A percentile compares a stretch with the other conserved stretches of the same genome.
Evolutionary conservation across 2,797 vertebrate genomes (phyloP).

Genomic region (Antrozous pallidus): DNA sequence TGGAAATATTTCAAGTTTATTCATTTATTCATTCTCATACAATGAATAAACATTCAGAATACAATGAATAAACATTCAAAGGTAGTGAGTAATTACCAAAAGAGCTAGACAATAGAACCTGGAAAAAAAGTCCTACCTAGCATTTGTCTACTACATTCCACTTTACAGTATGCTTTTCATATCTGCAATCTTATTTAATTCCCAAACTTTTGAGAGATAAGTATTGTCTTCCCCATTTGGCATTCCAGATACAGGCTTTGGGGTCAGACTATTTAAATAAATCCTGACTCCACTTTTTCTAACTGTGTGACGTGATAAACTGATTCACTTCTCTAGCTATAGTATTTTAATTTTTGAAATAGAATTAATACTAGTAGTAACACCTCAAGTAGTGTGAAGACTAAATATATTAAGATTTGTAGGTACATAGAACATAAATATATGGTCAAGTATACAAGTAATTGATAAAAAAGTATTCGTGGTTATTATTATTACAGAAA

Average conservation of each 20-base stretch:
- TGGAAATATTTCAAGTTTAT: no score
- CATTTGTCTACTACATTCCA: not conserved
- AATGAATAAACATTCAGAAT: no score
- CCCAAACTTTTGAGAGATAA: conserved; percentile 19
- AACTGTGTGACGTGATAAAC: not conserved
- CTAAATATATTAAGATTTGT: conserved; percentile 5
- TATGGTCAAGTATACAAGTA: not conserved
- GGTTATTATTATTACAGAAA: not conserved
- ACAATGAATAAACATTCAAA: conserved; percentile 8
- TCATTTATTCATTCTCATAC: no score
- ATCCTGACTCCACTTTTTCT: not conserved
- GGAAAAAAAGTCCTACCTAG: not conserved
- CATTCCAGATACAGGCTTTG: not conserved
- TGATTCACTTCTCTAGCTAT: not conserved
- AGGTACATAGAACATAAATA: not conserved
- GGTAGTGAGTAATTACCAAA: not conserved
- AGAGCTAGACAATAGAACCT: not conserved
- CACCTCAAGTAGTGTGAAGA: not conserved
- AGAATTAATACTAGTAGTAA: conserved; percentile 8
- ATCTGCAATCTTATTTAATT: conserved; percentile 30
- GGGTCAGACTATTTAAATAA: not conserved
- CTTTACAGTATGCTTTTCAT: conserved; percentile 31
- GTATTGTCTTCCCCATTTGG: not conserved
- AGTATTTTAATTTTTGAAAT: conserved; percentile 33
- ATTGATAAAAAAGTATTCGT: not conserved